phyloP scores from a whole-genome alignment of 2,113 vertebrate genomes.

The Eublepharis macularius region DNA sequence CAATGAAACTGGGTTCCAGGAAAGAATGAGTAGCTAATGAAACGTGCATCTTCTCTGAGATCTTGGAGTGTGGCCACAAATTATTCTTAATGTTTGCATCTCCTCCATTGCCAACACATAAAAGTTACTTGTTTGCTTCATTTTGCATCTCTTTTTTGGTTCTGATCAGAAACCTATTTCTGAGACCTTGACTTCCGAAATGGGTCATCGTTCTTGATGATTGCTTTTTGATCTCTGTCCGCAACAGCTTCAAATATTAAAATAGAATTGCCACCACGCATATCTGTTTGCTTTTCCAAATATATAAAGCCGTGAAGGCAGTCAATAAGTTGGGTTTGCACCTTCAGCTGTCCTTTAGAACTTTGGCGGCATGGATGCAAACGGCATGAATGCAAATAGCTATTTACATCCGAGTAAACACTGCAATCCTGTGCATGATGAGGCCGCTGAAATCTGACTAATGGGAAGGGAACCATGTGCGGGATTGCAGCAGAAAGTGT shows the following conservation, averaged over 20 bases:
- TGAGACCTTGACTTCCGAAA: background rate
- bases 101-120: background rate
- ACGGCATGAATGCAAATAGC: background rate
- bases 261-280: rapidly evolving
- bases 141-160: background rate
- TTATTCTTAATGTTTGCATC: background rate
- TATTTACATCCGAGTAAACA: background rate
- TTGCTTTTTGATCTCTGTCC: background rate
- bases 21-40: background rate
- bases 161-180: background rate
- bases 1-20: background rate
- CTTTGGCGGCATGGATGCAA: background rate
- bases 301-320: background rate
- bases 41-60: background rate
- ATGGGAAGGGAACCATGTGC: background rate
- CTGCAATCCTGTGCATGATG: background rate
- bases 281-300: rapidly evolving
- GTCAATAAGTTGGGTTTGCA: rapidly evolving
- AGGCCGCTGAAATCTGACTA: background rate
- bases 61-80: background rate
- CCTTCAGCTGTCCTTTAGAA: background rate
- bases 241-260: background rate
- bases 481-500: background rate
- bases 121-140: background rate
- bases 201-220: background rate